phyloP scores from a whole-genome alignment of 2,797 vertebrate species.

The Lemur catta region DNA sequence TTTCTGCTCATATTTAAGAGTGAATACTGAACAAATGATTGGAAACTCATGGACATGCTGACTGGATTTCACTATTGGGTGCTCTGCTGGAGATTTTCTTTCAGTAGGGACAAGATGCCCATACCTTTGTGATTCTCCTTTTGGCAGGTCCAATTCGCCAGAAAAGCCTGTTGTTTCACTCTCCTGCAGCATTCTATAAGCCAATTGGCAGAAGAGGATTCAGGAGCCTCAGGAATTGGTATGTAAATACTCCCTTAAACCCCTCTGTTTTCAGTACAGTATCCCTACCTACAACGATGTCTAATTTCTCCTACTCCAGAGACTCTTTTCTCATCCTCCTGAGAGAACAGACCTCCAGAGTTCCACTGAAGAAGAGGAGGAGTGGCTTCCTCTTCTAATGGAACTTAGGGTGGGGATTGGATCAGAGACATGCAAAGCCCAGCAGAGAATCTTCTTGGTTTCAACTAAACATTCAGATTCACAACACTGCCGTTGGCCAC shows the following conservation, averaged over 20 bases:
- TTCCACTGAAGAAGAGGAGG: not conserved
- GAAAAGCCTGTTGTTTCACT: not conserved
- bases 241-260: not conserved
- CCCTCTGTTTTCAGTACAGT: not conserved
- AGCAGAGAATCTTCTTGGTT: not conserved
- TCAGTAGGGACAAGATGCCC: not conserved
- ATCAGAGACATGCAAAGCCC: not conserved
- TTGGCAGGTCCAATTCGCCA: not conserved
- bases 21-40: not conserved
- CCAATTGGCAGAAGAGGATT: not conserved
- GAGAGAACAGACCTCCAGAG: not conserved
- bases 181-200: not conserved
- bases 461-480: not conserved
- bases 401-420: not conserved
- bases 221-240: not conserved
- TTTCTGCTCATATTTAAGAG: not conserved
- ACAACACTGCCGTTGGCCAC: not conserved
- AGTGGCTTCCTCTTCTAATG: not conserved
- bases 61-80: not conserved
- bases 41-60: not conserved
- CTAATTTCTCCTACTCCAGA: not conserved
- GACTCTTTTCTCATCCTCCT: not conserved
- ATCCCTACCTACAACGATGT: not conserved
- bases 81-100: not conserved
- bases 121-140: not conserved